Percentiles rank a stretch among this genome's conserved stretches.
phyloP scores from a whole-genome alignment of 2,113 vertebrate species.

The Paramormyrops kingsleyae region DNA sequence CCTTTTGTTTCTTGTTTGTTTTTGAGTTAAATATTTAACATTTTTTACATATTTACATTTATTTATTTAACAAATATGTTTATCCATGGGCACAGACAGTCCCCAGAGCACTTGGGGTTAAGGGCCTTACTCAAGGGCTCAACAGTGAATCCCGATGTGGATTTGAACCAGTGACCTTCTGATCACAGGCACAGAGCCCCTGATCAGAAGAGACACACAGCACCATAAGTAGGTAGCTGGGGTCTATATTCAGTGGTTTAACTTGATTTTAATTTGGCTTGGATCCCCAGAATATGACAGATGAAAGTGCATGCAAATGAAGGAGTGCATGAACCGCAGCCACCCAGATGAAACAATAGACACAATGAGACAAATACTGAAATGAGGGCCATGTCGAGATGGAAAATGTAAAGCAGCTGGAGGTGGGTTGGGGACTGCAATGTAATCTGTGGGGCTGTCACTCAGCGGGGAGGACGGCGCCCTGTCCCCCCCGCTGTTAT shows the following conservation, averaged over 20 bases:
- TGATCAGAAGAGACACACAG: not conserved
- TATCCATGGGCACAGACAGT: not conserved
- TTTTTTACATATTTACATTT: not conserved
- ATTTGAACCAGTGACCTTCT: not conserved
- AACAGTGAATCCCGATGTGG: not conserved
- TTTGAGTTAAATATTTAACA: not conserved
- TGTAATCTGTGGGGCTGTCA: slow-evolving; percentile 10
- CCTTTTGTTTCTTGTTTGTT: not conserved
- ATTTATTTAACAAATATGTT: not conserved
- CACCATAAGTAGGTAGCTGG: not conserved
- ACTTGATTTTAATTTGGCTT: slow-evolving; percentile 5
- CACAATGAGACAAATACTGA: not conserved
- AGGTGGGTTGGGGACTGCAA: not conserved
- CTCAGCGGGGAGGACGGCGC: not conserved
- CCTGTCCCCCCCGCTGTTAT: not conserved
- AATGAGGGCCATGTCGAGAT: not conserved
- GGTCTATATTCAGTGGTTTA: not conserved
- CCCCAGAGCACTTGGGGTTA: not conserved
- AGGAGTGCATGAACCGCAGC: not conserved
- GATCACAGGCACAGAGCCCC: not conserved
- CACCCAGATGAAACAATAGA: not conserved
- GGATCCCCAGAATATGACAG: not conserved
- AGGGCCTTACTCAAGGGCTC: not conserved
- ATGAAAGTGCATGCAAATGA: not conserved
- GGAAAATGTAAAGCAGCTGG: not conserved